Base-by-base conservation (phyloP, 1,140 invertebrate species). In the Cheumatopsyche charites region DNA sequence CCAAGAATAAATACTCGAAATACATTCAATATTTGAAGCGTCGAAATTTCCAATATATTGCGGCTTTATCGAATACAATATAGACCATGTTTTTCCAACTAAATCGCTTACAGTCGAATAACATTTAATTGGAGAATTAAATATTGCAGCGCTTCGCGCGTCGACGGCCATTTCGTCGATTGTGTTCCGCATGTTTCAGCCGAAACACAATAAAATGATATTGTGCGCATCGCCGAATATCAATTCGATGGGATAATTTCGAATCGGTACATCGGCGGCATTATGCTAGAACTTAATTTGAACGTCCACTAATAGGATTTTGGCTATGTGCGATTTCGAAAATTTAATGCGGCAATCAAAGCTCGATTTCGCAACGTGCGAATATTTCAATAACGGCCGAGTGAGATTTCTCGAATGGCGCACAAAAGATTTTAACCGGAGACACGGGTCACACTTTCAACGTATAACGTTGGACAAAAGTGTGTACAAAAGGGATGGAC, bases 401-500 rank as follows among this genome's bases (percentile, higher is more conserved):
- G 7, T 52, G 15, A 17, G 15, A 52, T 17, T 52, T 52, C 47
- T 3, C 29, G 29, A 52, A 52, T 52, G 7, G 15, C 19, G 47
- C 9, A 36, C 29, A 36, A 36, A 36, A 36, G 29, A 36, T 36
- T 36, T 36, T 52, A 15, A 9, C 19, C 19, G 9, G 19, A 52
- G 47, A 52, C 15, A 19, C n/a, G 47, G 47, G 47, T 52, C n/a
- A 5, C 47, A 17, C 47, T 11, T 17, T 17, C 47, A 17, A 13
- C 47, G 47, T 52, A 52, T 52, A 17, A 19, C 29, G 29, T 36
- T 52, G 47, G 19, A 52, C 19, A 52, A 52, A 52, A 36, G 3
- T 52, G 47, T 52, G 19, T 52, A 52, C 47, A 52, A 52, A 52
- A 52, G 47, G 47, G 47, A 52, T 52, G 15, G 47, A 17, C 47